A percentile compares a stretch with the other conserved stretches of the same genome.
Conservation (phyloP, 2,888 invertebrate species). For the Xylophagus ater region DNA sequence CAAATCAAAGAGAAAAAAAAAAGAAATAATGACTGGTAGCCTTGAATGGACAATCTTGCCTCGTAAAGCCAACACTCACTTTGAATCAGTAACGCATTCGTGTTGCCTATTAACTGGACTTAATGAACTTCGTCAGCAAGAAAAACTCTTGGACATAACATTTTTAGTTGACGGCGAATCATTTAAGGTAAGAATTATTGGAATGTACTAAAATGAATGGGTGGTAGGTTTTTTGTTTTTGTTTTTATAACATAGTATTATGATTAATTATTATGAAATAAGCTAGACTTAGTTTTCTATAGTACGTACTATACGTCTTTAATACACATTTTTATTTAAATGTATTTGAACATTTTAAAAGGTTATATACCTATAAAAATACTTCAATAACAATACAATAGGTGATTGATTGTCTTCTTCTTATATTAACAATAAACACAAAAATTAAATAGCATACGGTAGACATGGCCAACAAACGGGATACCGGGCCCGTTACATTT, state of each 20-base stretch:
- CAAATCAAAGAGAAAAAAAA: too few species aligned
- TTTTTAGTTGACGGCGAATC: constrained; percentile 52
- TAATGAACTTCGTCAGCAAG: constrained; percentile 47
- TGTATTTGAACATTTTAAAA: background rate
- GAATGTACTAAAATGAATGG: too few species aligned
- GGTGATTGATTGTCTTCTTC: too few species aligned
- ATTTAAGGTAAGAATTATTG: constrained; percentile 45
- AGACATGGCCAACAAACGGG: too few species aligned
- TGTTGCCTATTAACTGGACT: constrained; percentile 48
- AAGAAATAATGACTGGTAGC: constrained; percentile 12
- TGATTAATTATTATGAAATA: too few species aligned
- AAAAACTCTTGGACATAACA: constrained; percentile 54
- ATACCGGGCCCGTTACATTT: too few species aligned
- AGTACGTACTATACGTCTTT: background rate
- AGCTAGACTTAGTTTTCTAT: background rate
- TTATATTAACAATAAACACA: too few species aligned
- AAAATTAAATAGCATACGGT: too few species aligned
- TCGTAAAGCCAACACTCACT: constrained; percentile 29
- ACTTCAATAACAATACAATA: too few species aligned
- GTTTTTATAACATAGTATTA: too few species aligned
- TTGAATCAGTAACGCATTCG: constrained; percentile 47
- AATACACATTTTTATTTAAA: background rate
- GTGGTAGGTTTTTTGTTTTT: too few species aligned
- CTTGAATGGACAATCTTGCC: constrained; percentile 11
- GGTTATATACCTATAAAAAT: constrained; percentile 1